Evolutionary conservation across 2,113 vertebrate genomes (phyloP).

Genomic region (Psittacula cyanocephala): DNA sequence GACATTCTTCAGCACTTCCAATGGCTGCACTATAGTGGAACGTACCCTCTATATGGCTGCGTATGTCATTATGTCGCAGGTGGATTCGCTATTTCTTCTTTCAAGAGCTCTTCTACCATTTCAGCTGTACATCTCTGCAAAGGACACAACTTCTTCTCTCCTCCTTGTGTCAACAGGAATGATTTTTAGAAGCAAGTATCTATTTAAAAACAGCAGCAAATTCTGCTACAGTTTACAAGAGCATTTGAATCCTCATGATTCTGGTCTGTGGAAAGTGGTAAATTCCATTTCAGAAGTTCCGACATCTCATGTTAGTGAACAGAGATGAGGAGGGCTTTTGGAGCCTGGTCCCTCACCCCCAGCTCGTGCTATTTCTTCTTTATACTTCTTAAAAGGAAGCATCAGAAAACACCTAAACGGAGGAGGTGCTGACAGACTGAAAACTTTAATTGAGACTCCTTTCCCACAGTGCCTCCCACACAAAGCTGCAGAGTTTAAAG

Average conservation of each 20-base stretch:
- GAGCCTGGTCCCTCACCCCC: background rate
- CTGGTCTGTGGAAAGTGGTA: background rate
- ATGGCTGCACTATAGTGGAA: background rate
- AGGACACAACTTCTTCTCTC: background rate
- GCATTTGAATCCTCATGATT: background rate
- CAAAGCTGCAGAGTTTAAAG: constrained; percentile 35
- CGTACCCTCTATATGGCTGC: background rate
- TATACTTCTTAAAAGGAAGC: constrained; percentile 4
- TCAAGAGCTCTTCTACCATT: background rate
- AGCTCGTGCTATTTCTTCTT: background rate
- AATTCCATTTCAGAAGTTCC: background rate
- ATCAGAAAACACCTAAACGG: constrained; percentile 49
- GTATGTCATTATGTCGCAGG: background rate
- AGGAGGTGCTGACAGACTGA: constrained; percentile 56
- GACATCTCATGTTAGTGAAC: background rate
- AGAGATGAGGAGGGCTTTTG: background rate
- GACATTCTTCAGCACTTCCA: background rate
- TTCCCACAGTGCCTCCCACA: constrained; percentile 51
- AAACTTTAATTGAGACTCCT: constrained; percentile 48
- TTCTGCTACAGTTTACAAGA: background rate
- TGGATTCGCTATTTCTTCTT: background rate
- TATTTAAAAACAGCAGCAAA: background rate
- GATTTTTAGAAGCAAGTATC: background rate
- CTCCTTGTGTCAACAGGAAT: background rate
- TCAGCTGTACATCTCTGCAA: background rate